Percentiles rank a stretch among this genome's conserved stretches.
Evolutionary conservation across 2,113 vertebrate species (phyloP).

Genomic region (Petrocephalus zakoni): DNA sequence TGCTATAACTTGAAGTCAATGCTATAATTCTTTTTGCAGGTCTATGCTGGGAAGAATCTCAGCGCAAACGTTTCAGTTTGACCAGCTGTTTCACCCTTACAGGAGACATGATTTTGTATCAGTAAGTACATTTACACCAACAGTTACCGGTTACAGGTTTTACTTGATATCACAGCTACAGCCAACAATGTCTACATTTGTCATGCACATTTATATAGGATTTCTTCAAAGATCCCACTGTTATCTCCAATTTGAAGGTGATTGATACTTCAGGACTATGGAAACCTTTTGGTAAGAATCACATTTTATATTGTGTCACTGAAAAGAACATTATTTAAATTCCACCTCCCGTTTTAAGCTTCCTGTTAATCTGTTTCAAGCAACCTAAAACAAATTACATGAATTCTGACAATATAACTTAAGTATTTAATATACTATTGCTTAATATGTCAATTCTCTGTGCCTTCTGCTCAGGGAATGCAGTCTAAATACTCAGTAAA

Average conservation of each 20-base stretch:
- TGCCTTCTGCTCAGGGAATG: no score
- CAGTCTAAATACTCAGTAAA: no score
- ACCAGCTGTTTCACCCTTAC: conserved; percentile 55
- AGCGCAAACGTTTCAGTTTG: conserved; percentile 58
- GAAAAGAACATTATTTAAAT: not conserved
- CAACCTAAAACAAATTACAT: not conserved
- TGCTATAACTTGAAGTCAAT: not conserved
- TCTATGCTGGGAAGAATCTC: conserved; percentile 65
- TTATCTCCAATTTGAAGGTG: conserved; percentile 49
- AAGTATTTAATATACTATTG: not conserved
- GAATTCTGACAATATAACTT: not conserved
- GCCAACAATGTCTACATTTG: not conserved
- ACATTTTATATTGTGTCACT: not conserved
- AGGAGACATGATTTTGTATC: conserved; percentile 48
- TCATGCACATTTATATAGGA: conserved; percentile 36
- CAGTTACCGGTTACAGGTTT: not conserved
- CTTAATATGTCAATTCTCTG: no score
- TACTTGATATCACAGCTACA: not conserved
- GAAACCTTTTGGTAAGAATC: conserved; percentile 46
- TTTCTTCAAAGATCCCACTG: conserved; percentile 60
- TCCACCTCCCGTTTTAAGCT: not conserved
- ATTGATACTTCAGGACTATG: conserved; percentile 35
- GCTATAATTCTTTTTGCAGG: conserved; percentile 42
- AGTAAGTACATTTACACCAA: conserved; percentile 41
- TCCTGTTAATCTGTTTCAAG: not conserved